Evolutionary conservation across 2,888 invertebrate species (phyloP).

Genomic region (Caenorhabditis imperialis): DNA sequence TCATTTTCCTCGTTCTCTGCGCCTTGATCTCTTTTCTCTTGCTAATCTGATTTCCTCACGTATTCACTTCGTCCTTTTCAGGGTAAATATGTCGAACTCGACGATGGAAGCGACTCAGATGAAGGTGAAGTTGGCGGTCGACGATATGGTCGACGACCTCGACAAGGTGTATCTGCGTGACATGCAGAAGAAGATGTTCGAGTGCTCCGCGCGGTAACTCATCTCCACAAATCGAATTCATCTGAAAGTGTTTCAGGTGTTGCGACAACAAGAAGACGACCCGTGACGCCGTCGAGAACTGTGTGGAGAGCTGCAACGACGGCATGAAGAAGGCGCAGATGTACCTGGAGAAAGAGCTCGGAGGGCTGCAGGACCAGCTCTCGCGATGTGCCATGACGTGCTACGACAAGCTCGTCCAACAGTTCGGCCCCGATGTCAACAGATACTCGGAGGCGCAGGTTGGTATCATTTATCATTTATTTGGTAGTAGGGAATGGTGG

Average conservation of each 20-base stretch:
- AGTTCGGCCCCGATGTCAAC: conserved; percentile 67
- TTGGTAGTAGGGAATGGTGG: too few relatives aligned
- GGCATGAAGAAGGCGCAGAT: conserved; percentile 71
- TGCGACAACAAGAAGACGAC: conserved; percentile 67
- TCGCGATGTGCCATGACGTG: conserved; percentile 73
- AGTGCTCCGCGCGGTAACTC: conserved; percentile 69
- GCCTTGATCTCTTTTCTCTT: background rate
- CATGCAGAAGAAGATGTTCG: conserved; percentile 73
- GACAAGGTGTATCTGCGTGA: conserved; percentile 69
- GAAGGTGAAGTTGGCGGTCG: conserved; percentile 72
- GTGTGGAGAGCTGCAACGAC: conserved; percentile 71
- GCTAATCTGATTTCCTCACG: background rate
- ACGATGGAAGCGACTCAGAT: conserved; percentile 67
- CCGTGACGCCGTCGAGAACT: conserved; percentile 70
- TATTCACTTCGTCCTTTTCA: background rate
- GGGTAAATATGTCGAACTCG: conserved; percentile 50
- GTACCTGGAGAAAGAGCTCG: conserved; percentile 68
- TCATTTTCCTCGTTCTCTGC: background rate
- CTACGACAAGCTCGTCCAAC: conserved; percentile 70
- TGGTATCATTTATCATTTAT: background rate
- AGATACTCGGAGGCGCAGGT: conserved; percentile 63
- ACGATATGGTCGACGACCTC: conserved; percentile 70
- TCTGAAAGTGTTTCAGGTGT: too few relatives aligned
- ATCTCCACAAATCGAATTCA: too few relatives aligned
- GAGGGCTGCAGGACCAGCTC: conserved; percentile 67